phyloP scores from a whole-genome alignment of 2,888 invertebrate species.

The Polyploca ridens region DNA sequence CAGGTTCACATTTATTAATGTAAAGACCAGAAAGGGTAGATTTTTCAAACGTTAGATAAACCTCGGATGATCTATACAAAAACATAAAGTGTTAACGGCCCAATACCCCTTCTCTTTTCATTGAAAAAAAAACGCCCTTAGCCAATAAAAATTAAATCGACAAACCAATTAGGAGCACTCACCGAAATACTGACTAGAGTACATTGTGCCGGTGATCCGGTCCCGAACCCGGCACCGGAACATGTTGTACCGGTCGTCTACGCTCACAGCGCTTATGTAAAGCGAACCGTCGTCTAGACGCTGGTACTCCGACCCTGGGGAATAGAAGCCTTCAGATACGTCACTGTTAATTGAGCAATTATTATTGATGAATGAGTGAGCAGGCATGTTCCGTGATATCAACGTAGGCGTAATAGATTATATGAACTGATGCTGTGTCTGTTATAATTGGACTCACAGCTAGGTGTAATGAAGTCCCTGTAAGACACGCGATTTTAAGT shows the following conservation, averaged over 20 bases:
- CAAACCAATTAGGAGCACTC: conserved; percentile 66
- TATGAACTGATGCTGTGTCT: neutral
- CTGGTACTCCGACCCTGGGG: conserved; percentile 86
- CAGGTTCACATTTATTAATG: too few relatives aligned
- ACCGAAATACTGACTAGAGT: conserved; percentile 89
- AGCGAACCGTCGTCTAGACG: conserved; percentile 92
- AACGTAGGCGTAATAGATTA: neutral
- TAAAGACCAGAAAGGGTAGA: too few relatives aligned
- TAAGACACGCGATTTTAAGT: too few relatives aligned
- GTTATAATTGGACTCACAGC: neutral
- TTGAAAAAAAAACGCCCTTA: too few relatives aligned
- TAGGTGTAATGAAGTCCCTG: neutral
- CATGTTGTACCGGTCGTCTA: conserved; percentile 90
- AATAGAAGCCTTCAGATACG: conserved; percentile 11
- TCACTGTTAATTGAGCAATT: conserved; percentile 4
- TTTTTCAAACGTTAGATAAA: too few relatives aligned
- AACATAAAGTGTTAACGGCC: too few relatives aligned
- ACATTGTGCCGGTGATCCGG: conserved; percentile 89
- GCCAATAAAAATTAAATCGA: neutral
- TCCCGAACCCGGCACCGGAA: conserved; percentile 93
- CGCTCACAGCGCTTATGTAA: conserved; percentile 91
- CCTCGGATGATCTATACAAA: too few relatives aligned
- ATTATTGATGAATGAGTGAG: conserved; percentile 8
- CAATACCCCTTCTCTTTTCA: too few relatives aligned
- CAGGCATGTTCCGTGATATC: neutral